These are phyloP conservation scores for Avahi laniger DNA, from an alignment of 2,797 vertebrate genomes.

Conservation along the genomic window DNA sequence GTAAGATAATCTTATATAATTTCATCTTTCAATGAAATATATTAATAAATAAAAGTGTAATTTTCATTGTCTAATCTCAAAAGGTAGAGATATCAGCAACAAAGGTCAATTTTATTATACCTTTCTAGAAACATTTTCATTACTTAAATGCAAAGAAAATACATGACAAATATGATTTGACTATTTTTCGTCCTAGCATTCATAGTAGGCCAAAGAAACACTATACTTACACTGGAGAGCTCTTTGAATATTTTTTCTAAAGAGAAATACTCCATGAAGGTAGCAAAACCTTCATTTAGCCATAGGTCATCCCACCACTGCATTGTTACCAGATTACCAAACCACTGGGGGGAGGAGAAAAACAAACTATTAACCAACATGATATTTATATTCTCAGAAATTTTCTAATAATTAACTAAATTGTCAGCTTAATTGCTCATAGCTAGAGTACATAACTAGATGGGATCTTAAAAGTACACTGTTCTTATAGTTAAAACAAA, in stretches of 20 bases:
- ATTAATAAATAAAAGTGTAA: not conserved
- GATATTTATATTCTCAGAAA: not conserved
- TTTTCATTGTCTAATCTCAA: constrained; percentile 47
- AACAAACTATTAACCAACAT: constrained; percentile 22
- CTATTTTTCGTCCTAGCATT: not conserved
- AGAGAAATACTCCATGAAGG: constrained; percentile 95
- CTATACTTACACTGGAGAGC: constrained; percentile 89
- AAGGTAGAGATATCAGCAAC: constrained; percentile 1
- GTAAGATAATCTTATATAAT: constrained; percentile 16
- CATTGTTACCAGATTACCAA: constrained; percentile 98
- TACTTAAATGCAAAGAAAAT: constrained; percentile 35
- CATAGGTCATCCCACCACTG: constrained; percentile 98
- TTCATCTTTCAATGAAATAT: constrained; percentile 11
- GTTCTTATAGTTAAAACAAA: not conserved
- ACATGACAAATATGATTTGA: not conserved
- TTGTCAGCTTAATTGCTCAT: not conserved
- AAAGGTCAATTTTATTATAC: not conserved
- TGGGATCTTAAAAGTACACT: not conserved
- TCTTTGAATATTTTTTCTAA: constrained; percentile 88
- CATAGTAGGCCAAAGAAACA: not conserved
- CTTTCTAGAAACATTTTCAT: constrained; percentile 43
- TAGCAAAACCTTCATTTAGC: constrained; percentile 98
- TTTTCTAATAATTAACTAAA: constrained; percentile 19
- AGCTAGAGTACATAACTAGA: not conserved
- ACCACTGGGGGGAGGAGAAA: constrained; percentile 91